phyloP scores from a whole-genome alignment of 2,113 vertebrate species.

The Thinocorus orbignyianus region DNA sequence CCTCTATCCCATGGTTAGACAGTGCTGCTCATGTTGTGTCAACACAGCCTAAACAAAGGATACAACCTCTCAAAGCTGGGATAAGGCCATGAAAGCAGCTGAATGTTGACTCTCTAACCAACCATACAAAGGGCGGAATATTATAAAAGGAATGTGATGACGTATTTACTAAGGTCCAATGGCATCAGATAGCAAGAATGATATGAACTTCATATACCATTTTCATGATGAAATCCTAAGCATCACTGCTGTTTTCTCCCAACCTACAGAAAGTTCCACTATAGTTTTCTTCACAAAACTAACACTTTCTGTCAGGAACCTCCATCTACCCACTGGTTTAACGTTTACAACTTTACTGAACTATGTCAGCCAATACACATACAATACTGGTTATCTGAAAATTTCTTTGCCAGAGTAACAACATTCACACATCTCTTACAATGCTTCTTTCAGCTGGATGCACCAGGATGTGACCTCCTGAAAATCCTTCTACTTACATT shows the following conservation, averaged over 20 bases:
- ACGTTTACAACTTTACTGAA: not conserved
- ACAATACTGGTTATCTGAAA: not conserved
- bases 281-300: not conserved
- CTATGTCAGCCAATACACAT: not conserved
- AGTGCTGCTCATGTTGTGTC: not conserved
- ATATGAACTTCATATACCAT: not conserved
- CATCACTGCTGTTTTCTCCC: not conserved
- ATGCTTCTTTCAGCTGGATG: not conserved
- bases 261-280: not conserved
- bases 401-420: not conserved
- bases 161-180: not conserved
- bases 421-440: not conserved
- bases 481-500: not conserved
- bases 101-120: not conserved
- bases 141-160: not conserved
- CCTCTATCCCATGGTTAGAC: not conserved
- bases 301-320: not conserved
- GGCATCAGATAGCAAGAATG: not conserved
- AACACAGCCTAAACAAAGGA: not conserved
- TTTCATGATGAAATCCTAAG: not conserved
- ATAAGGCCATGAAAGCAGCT: not conserved
- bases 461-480: not conserved
- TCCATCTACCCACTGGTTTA: not conserved
- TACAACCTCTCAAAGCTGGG: not conserved
- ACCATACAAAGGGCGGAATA: not conserved